These are phyloP conservation scores for Panagrolaimus sp. DNA, from an alignment of 1,140 invertebrate genomes.

Conservation along the genomic window DNA sequence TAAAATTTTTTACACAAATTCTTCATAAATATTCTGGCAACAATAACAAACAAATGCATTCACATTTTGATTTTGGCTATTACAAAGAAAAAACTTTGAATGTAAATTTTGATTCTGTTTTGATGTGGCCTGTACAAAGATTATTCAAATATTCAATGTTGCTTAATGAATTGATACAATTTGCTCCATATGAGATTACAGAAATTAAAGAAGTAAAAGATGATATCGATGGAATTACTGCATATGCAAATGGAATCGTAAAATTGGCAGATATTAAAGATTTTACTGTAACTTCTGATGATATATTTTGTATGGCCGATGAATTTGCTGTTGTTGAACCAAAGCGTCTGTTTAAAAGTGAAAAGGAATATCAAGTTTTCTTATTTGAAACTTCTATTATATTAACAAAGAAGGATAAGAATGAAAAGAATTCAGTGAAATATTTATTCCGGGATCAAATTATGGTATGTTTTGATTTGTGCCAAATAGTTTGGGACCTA, in stretches of 20 bases:
- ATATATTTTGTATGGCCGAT: constrained; percentile 67
- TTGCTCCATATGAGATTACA: constrained; percentile 72
- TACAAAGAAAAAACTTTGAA: neutral
- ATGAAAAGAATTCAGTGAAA: constrained; percentile 72
- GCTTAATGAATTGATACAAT: constrained; percentile 86
- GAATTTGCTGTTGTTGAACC: constrained; percentile 94
- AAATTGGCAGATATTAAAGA: constrained; percentile 67
- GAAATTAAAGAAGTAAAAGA: constrained; percentile 90
- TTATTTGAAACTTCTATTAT: constrained; percentile 95
- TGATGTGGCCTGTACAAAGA: constrained; percentile 97
- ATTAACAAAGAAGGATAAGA: constrained; percentile 92
- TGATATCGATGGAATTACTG: constrained; percentile 96
- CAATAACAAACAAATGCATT: neutral
- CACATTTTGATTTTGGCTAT: too few relatives aligned
- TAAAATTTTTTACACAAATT: constrained; percentile 66
- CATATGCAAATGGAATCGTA: constrained; percentile 98
- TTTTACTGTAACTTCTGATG: constrained; percentile 37
- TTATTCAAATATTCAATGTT: constrained; percentile 97
- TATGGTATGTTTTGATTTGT: constrained; percentile 27
- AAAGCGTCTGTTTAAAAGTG: constrained; percentile 74
- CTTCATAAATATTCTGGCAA: neutral
- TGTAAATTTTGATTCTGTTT: constrained; percentile 1
- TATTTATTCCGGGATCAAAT: constrained; percentile 94
- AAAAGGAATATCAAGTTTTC: constrained; percentile 84
- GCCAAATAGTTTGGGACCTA: constrained; percentile 29